Conservation (phyloP, 2,113 vertebrate genomes). For the Gavia stellata region DNA sequence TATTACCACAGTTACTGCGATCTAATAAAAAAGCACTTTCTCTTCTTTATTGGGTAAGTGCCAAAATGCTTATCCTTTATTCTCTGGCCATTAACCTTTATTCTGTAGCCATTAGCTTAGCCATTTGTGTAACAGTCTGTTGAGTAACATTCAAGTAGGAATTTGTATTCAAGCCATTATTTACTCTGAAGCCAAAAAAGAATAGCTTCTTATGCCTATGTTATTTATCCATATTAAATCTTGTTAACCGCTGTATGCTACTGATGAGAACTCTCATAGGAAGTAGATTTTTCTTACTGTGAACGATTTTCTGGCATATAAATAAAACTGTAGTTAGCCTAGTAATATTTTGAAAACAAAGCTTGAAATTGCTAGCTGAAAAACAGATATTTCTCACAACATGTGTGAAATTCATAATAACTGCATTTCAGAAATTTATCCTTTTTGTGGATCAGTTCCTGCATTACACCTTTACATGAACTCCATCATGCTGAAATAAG, state of each 20-base stretch:
- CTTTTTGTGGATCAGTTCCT: neutral
- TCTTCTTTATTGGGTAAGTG: conserved; percentile 55
- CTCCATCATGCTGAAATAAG: neutral
- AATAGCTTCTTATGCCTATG: neutral
- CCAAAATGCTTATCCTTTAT: conserved; percentile 62
- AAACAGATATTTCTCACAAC: neutral
- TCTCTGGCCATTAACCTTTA: conserved; percentile 63
- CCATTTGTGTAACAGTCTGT: conserved; percentile 47
- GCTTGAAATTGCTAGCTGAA: neutral
- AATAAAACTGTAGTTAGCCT: neutral
- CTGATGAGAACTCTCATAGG: neutral
- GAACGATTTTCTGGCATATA: neutral
- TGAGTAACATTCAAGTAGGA: conserved; percentile 51
- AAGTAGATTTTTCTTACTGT: neutral
- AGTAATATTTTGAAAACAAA: neutral
- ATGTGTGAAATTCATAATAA: neutral
- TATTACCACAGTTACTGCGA: conserved; percentile 29
- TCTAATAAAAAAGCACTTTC: conserved; percentile 64
- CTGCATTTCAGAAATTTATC: neutral
- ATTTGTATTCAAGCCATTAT: conserved; percentile 51
- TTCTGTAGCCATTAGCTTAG: conserved; percentile 55
- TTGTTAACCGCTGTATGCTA: neutral
- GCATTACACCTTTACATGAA: neutral
- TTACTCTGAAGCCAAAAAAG: conserved; percentile 17
- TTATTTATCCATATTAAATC: conserved; percentile 27